Evolutionary conservation across 2,113 vertebrate genomes (phyloP), one percentile per base, ranked within the genome.

Genomic region (Kryptolebias marmoratus): DNA sequence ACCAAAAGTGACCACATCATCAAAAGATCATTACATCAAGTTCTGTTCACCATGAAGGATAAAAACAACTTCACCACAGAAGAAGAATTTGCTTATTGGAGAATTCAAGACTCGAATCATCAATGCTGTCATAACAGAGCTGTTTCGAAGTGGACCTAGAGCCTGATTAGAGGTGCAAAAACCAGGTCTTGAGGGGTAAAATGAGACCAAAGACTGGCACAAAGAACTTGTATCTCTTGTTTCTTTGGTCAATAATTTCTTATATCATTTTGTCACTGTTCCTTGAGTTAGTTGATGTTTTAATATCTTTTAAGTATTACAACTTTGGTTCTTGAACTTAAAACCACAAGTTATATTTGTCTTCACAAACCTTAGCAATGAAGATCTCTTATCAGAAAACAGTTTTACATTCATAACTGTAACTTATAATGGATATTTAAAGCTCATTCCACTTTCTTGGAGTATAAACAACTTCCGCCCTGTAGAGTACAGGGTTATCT

Each of bases 21-120:
- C 53, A 68, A 55, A 63, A 69, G 60, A 69, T 71, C 36, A 45
- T 62, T 62, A 71, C 36, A 54, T 31, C 36, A 30, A 54, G 11
- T 49, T 62, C 50, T 62, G 15, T 42, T 62, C 16, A 31, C 27
- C n/a, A 30, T 53, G 27, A 56, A 31, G 59, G 47, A 57, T 50
- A 58, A 68, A 55, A 49, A 53, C 36, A 68, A 48, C 64, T 18
- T 61, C n/a, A 47, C 28, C 30, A 61, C 56, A 30, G 52, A 57
- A 6, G 8, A 10, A 28, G 49, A 47, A 68, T 61, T 56, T 69
- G 31, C 16, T 56, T 42, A 48, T 39, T 63, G 62, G 36, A 69
- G 45, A 69, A 48, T 39, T 12, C 4, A 27, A 16, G 50, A 36
- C 0, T 48, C 31, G 36, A 63, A 16, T 70, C 42, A 69, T 50